Evolutionary conservation across 2,113 vertebrate genomes (phyloP), one percentile per base, ranked within the genome.

Genomic region (Polypterus senegalus): DNA sequence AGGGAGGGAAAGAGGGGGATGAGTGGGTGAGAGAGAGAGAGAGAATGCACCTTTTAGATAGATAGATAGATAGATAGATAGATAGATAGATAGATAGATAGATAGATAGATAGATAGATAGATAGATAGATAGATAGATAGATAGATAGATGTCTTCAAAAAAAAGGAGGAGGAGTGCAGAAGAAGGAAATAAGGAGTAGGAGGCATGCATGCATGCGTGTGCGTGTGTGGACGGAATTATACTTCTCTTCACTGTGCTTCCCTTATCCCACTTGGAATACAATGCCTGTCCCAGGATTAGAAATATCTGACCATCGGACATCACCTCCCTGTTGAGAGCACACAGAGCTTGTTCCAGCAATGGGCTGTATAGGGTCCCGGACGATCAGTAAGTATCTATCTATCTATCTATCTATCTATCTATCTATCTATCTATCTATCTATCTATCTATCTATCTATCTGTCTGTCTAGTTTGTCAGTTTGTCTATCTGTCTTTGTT

Each of bases 171-270:
- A 45, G 54, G 44, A n/a, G 7, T 47, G 54, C 63, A 60, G 59
- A 9, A 54, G 52, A 49, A 47, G 58, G 43, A n/a, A 49, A 54
- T 9, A 10, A 51, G 51, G 48, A 49, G 53, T 47, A 44, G 57
- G 46, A 5, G 8, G 4, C 49, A 11, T 27, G 49, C 47, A 9
- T 0, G n/a, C n/a, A n/a, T n/a, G n/a, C 7, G 55, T 47, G 7
- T 46, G 43, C 45, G 5, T 27, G 61, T 54, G 9, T 67, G 63
- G 2, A n/a, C 4, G 0, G 51, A 63, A n/a, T 62, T 9, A 60
- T 69, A 70, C 62, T 69, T 77, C 68, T 66, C 62, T 79, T 49
- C 63, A 57, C 49, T 4, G 7, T n/a, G n/a, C n/a, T n/a, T n/a
- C n/a, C n/a, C n/a, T n/a, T n/a, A n/a, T n/a, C n/a, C n/a, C n/a